Evolutionary conservation across 2,113 vertebrate genomes (phyloP).

Genomic region (Macquaria australasica): DNA sequence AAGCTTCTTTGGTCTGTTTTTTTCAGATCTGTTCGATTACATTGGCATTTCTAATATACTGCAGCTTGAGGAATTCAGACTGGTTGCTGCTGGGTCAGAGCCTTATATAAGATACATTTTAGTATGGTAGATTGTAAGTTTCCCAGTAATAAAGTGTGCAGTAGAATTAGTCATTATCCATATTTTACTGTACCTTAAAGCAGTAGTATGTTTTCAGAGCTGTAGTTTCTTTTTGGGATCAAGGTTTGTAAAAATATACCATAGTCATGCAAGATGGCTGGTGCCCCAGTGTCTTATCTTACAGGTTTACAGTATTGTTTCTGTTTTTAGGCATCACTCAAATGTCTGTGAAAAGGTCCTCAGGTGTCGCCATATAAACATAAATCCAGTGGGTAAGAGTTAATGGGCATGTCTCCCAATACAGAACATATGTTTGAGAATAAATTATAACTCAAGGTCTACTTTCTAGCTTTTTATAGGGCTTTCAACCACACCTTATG

Average conservation of each 20-base stretch:
- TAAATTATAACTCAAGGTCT: not conserved
- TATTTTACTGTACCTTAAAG: not conserved
- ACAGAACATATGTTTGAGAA: not conserved
- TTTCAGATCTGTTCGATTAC: conserved; percentile 6
- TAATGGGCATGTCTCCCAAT: too few species aligned
- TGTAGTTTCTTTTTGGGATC: not conserved
- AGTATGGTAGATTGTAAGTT: not conserved
- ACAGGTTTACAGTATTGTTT: not conserved
- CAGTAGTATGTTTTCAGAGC: not conserved
- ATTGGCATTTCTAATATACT: conserved; percentile 42
- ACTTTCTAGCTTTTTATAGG: too few species aligned
- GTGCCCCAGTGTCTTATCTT: not conserved
- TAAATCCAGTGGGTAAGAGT: not conserved
- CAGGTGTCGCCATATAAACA: not conserved
- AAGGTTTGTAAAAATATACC: not conserved
- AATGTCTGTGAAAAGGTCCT: not conserved
- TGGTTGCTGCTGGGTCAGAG: not conserved
- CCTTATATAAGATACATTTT: not conserved
- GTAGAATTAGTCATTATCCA: not conserved
- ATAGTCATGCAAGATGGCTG: not conserved
- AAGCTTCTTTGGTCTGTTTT: conserved; percentile 9
- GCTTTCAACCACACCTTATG: not conserved
- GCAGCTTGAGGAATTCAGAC: conserved; percentile 14
- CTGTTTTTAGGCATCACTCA: not conserved
- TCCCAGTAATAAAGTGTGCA: not conserved